Conservation (phyloP, 1,140 invertebrate genomes). For the Papilio xuthus region DNA sequence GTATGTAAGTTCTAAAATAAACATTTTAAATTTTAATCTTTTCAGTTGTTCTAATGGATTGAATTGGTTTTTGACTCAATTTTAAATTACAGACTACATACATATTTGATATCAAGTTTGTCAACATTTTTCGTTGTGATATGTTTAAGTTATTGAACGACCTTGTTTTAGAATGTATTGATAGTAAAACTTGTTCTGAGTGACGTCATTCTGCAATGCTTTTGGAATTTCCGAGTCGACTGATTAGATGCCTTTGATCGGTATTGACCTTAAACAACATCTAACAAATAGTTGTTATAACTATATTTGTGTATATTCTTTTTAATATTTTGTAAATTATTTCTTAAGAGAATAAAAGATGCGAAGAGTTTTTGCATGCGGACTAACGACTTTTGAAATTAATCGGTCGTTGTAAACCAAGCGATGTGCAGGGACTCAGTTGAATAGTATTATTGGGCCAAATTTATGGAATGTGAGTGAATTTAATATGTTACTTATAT, state of each 20-base stretch:
- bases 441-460: too few relatives aligned
- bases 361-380: too few relatives aligned
- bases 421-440: too few relatives aligned
- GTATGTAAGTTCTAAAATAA: too few relatives aligned
- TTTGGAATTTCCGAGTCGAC: neutral
- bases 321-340: too few relatives aligned
- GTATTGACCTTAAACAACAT: slow-evolving; percentile 10
- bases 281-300: neutral
- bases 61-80: neutral
- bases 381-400: too few relatives aligned
- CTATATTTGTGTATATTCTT: neutral
- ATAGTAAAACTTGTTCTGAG: slow-evolving; percentile 14
- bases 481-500: too few relatives aligned
- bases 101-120: neutral
- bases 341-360: too few relatives aligned
- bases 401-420: too few relatives aligned
- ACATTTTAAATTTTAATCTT: too few relatives aligned
- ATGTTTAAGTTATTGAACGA: slow-evolving; percentile 14
- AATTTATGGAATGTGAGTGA: too few relatives aligned
- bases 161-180: slow-evolving; percentile 16
- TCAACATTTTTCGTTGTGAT: neutral
- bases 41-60: neutral
- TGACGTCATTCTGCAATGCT: slow-evolving; percentile 4
- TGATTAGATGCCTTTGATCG: neutral
- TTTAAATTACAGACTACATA: neutral